Percentiles rank a stretch among this genome's conserved stretches.
phyloP scores from a whole-genome alignment of 2,888 invertebrate species.

The Tetranychus piercei region DNA sequence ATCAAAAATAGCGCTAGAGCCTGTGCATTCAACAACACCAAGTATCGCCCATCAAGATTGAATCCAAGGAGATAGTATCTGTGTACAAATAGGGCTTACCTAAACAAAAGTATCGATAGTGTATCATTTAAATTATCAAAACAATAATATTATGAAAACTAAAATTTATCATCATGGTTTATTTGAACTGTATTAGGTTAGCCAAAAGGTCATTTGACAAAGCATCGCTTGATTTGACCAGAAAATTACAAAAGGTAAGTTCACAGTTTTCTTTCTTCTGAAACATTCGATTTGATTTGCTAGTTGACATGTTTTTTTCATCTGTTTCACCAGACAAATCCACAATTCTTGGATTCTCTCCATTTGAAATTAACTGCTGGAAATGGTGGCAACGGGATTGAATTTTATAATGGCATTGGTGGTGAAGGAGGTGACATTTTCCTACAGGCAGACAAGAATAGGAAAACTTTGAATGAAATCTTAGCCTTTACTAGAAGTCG shows the following conservation, averaged over 20 bases:
- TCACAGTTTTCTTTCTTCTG: not conserved
- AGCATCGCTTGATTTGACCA: not conserved
- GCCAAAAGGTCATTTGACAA: not conserved
- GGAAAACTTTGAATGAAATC: slow-evolving; percentile 32
- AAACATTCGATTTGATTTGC: not conserved
- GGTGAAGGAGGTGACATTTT: slow-evolving; percentile 76
- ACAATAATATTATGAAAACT: slow-evolving; percentile 27
- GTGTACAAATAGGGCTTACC: too few relatives aligned
- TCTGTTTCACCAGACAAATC: not conserved
- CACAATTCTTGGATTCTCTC: not conserved
- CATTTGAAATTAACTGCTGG: slow-evolving; percentile 36
- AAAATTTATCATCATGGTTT: not conserved
- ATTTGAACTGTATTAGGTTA: not conserved
- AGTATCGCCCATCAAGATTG: too few relatives aligned
- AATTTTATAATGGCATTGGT: slow-evolving; percentile 59
- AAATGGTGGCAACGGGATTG: slow-evolving; percentile 55
- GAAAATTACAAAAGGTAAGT: not conserved
- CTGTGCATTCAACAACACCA: too few relatives aligned
- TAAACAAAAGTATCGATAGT: too few relatives aligned
- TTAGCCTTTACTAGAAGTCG: slow-evolving; percentile 36
- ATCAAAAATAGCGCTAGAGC: too few relatives aligned
- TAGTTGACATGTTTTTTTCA: not conserved
- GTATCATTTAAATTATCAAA: too few relatives aligned
- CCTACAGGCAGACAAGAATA: slow-evolving; percentile 35
- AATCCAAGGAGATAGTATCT: too few relatives aligned